Conservation (phyloP, 2,113 vertebrate genomes). For the Bubalus kerabau region DNA sequence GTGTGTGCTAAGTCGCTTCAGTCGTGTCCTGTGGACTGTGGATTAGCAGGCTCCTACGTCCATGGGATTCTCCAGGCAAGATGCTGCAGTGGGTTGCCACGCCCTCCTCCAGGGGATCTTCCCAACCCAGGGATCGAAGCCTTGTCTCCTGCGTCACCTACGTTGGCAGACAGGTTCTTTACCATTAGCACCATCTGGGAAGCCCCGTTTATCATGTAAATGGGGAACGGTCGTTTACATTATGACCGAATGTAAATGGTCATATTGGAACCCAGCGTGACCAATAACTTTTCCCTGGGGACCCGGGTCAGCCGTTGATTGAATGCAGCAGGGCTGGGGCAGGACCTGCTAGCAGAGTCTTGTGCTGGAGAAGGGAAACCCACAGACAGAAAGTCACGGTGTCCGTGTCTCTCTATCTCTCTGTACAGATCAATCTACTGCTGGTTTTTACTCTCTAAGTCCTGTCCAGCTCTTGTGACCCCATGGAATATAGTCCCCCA, state of each 20-base stretch:
- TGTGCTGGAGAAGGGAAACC: not conserved
- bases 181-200: not conserved
- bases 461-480: not conserved
- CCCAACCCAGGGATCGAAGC: accelerated
- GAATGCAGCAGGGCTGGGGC: too few relatives aligned
- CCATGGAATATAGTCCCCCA: not conserved
- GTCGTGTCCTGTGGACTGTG: accelerated
- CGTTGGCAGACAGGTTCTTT: not conserved
- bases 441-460: not conserved
- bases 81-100: not conserved
- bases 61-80: not conserved
- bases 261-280: not conserved
- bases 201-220: not conserved
- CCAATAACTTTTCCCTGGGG: not conserved
- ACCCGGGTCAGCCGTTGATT: not conserved
- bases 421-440: accelerated
- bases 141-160: accelerated
- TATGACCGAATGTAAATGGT: not conserved
- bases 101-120: not conserved
- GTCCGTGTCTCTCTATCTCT: accelerated
- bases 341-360: not conserved
- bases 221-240: accelerated
- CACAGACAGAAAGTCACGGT: not conserved
- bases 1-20: not conserved
- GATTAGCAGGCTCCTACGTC: not conserved